Evolutionary conservation across 2,113 vertebrate species (phyloP).

Genomic region (Syngnathus typhle): DNA sequence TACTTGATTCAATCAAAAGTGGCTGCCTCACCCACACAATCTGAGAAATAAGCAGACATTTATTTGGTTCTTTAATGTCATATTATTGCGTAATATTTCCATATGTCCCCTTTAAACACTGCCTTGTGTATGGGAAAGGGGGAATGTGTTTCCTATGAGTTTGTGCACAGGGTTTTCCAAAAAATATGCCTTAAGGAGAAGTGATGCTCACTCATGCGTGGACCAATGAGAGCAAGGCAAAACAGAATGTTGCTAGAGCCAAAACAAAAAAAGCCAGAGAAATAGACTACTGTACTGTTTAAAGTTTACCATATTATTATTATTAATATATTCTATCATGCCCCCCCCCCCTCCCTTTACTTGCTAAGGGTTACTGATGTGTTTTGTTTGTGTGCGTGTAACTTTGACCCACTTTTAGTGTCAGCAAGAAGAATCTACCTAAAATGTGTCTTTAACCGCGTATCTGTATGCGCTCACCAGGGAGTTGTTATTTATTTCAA

Average conservation of each 20-base stretch:
- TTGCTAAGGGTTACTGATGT: constrained; percentile 47
- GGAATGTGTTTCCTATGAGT: constrained; percentile 42
- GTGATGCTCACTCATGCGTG: constrained; percentile 27
- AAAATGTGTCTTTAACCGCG: constrained; percentile 54
- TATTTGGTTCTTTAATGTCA: neutral
- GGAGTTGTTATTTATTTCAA: constrained; percentile 72
- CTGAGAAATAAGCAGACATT: neutral
- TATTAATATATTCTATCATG: constrained; percentile 73
- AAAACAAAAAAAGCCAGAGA: constrained; percentile 31
- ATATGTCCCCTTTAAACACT: neutral
- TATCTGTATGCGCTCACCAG: constrained; percentile 51
- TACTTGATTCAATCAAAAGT: neutral
- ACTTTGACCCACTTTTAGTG: constrained; percentile 60
- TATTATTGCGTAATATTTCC: neutral
- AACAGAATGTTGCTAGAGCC: constrained; percentile 29
- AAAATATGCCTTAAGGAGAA: constrained; percentile 58
- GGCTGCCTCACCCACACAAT: neutral
- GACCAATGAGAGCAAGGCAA: constrained; percentile 51
- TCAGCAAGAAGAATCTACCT: constrained; percentile 70
- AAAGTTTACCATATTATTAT: constrained; percentile 36
- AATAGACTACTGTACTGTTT: constrained; percentile 62
- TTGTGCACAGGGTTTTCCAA: constrained; percentile 64
- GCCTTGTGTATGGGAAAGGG: constrained; percentile 25
- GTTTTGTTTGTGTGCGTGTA: constrained; percentile 40
- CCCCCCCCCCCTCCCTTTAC: constrained; percentile 19